phyloP scores from a whole-genome alignment of 2,888 invertebrate species.

The Cosmia pyralina region DNA sequence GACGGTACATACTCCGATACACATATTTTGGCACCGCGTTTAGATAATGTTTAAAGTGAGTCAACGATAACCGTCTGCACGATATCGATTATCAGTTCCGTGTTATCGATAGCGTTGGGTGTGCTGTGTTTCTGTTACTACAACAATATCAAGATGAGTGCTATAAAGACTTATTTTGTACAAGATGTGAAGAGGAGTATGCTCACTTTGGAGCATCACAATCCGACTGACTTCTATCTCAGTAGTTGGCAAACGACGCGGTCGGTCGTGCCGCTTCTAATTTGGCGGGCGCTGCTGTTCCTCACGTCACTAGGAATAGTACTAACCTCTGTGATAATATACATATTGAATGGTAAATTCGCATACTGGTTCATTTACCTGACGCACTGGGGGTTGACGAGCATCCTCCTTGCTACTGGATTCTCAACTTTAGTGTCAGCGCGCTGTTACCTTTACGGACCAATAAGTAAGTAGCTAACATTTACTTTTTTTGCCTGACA shows the following conservation, averaged over 20 bases:
- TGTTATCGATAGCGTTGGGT: constrained; percentile 66
- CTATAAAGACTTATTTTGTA: constrained; percentile 80
- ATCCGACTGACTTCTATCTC: constrained; percentile 82
- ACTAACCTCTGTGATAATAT: constrained; percentile 77
- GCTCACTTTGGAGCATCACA: constrained; percentile 80
- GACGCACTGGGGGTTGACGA: constrained; percentile 88
- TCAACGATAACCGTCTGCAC: constrained; percentile 61
- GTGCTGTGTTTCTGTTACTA: constrained; percentile 60
- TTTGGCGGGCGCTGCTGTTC: constrained; percentile 81
- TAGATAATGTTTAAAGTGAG: constrained; percentile 68
- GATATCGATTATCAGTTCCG: constrained; percentile 65
- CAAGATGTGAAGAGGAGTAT: constrained; percentile 77
- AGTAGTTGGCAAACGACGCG: constrained; percentile 85
- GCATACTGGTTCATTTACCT: constrained; percentile 88
- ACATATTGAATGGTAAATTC: constrained; percentile 71
- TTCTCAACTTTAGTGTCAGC: constrained; percentile 81
- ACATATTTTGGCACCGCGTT: constrained; percentile 71
- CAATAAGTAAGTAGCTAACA: constrained; percentile 81
- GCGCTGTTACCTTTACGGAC: constrained; percentile 81
- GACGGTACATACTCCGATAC: constrained; percentile 46
- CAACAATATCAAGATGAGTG: constrained; percentile 76
- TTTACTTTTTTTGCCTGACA: background rate
- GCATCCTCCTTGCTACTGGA: constrained; percentile 78
- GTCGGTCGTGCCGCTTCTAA: constrained; percentile 81
- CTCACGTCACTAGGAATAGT: constrained; percentile 78